Evolutionary conservation across 2,888 invertebrate species (phyloP).

Genomic region (Leptothorax acervorum): DNA sequence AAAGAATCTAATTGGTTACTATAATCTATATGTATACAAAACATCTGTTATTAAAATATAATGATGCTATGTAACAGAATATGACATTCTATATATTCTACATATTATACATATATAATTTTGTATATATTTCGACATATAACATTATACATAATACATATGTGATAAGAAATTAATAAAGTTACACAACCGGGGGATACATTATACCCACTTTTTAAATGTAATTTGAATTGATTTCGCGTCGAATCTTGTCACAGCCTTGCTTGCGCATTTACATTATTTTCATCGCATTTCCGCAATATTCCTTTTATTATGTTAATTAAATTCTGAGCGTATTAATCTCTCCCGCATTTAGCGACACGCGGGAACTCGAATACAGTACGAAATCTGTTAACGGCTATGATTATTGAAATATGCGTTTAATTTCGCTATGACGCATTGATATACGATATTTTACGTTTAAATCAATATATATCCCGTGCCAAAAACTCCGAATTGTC

Average conservation of each 20-base stretch:
- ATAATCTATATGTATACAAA: background rate
- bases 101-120: background rate
- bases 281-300: conserved; percentile 38
- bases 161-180: background rate
- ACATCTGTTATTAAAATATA: background rate
- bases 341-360: conserved; percentile 14
- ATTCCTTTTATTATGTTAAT: conserved; percentile 55
- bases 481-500: conserved; percentile 29
- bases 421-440: conserved; percentile 33
- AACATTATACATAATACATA: background rate
- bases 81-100: background rate
- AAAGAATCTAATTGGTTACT: background rate
- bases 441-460: conserved; percentile 22
- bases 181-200: background rate
- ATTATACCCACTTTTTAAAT: background rate
- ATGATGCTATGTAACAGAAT: background rate
- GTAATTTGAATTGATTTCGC: conserved; percentile 11
- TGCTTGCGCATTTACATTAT: conserved; percentile 8
- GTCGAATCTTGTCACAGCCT: background rate
- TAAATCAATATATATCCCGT: conserved; percentile 6
- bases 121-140: background rate
- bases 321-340: conserved; percentile 47
- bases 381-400: conserved; percentile 43
- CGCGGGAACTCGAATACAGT: conserved; percentile 6
- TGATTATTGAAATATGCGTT: conserved; percentile 48